phyloP scores from a whole-genome alignment of 1,140 invertebrate species.

The Hestina assimilis region DNA sequence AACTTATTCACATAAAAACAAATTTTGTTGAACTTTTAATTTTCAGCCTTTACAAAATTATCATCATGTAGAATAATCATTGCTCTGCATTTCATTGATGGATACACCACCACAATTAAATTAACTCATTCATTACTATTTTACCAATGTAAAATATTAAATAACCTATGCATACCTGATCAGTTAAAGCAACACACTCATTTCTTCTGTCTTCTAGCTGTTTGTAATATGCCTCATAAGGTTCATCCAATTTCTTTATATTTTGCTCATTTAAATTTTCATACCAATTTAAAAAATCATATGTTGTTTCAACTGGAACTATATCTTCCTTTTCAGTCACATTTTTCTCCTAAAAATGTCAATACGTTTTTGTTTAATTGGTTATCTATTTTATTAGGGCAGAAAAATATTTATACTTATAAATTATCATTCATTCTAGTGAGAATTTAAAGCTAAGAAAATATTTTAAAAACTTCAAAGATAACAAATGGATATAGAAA shows the following conservation, averaged over 20 bases:
- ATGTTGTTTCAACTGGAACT: constrained; percentile 68
- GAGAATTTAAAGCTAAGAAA: too few species aligned
- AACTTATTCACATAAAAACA: too few species aligned
- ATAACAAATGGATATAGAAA: too few species aligned
- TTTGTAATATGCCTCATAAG: constrained; percentile 84
- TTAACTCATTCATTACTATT: neutral
- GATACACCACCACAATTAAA: neutral
- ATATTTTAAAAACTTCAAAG: too few species aligned
- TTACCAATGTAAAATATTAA: constrained; percentile 1
- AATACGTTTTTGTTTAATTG: neutral
- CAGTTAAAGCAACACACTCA: constrained; percentile 85
- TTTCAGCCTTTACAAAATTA: too few species aligned
- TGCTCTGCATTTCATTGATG: too few species aligned
- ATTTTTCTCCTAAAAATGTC: constrained; percentile 32
- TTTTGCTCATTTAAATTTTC: constrained; percentile 82
- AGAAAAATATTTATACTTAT: too few species aligned
- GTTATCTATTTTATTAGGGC: too few species aligned
- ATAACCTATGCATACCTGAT: constrained; percentile 72
- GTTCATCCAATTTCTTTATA: constrained; percentile 81
- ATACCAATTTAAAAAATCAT: constrained; percentile 83
- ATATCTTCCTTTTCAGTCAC: constrained; percentile 27
- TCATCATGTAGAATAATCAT: too few species aligned
- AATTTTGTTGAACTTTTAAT: too few species aligned
- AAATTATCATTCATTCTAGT: too few species aligned
- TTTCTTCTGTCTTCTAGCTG: constrained; percentile 83